A percentile compares a stretch with the other conserved stretches of the same genome.
These are phyloP conservation scores for Halichondria panicea DNA, from an alignment of 37 sponge, comb jelly and placozoan species.

Conservation along the genomic window DNA sequence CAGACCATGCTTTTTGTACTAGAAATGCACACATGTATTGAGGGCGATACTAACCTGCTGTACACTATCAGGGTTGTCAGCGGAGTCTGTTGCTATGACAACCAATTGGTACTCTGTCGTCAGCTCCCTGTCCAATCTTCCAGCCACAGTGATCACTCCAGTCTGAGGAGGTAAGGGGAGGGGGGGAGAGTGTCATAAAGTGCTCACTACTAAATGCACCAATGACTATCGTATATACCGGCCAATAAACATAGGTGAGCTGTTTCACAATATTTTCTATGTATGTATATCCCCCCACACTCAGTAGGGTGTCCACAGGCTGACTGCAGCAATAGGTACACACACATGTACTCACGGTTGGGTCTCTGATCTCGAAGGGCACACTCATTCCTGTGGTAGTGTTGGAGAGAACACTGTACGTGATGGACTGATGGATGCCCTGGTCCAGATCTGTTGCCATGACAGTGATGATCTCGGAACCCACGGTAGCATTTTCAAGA, in stretches of 20 bases:
- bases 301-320: too few relatives aligned
- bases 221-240: too few relatives aligned
- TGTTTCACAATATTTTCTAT: too few relatives aligned
- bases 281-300: too few relatives aligned
- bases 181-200: too few relatives aligned
- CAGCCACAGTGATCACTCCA: constrained; percentile 32
- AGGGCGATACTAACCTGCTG: neutral
- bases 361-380: constrained; percentile 26
- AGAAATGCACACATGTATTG: too few relatives aligned
- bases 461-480: constrained; percentile 12
- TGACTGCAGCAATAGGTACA: too few relatives aligned
- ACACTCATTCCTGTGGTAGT: neutral
- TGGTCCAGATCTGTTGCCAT: constrained; percentile 18
- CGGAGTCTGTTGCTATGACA: constrained; percentile 46
- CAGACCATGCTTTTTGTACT: too few relatives aligned
- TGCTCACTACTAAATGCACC: too few relatives aligned
- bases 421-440: neutral
- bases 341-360: constrained; percentile 12
- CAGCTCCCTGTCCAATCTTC: constrained; percentile 38
- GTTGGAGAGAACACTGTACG: constrained; percentile 15
- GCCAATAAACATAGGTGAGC: too few relatives aligned
- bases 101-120: constrained; percentile 10
- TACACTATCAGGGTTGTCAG: neutral
- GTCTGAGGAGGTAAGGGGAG: neutral
- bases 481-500: constrained; percentile 7